Base-by-base conservation (phyloP, 2,113 vertebrate species). In the Grammomys dolichurus region DNA sequence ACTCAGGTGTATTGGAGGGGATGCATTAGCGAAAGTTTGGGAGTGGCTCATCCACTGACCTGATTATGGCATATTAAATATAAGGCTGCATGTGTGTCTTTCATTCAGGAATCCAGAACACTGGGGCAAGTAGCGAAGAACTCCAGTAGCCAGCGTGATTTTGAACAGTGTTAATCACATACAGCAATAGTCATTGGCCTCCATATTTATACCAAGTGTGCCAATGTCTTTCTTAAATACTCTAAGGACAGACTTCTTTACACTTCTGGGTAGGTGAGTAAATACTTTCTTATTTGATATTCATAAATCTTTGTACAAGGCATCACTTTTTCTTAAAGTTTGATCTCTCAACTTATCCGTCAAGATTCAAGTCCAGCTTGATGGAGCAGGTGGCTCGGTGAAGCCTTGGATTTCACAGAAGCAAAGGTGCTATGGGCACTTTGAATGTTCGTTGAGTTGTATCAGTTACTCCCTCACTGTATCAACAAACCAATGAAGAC, bases 71-170 rank as follows among this genome's bases (percentile, higher is more conserved):
- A 65, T 69, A 33, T 69, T 69, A 69, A 69, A 31, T 67, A 31
- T 31, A 31, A 67, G 12, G 65, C 4, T 67, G 9, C 19, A 20
- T 31, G 65, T 67, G 65, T 67, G 65, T 31, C 28, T 31, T 67
- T 67, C 65, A 67, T 67, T 67, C 13, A 12, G 1, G 28, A 67
- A 67, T 31, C 28, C 65, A 67, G 65, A 67, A 67, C 28, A 67
- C 13, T 31, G 28, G 65, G 17, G 65, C 28, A 31, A 19, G 65
- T 67, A 67, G 28, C 7, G 11, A 67, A 11, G 24, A 67, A 67
- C 12, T 67, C 10, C 1, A 67, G 12, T 28, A 4, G 65, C 28
- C 65, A 67, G 11, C 0, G 11, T 1, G 4, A 12, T 67, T 4
- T 67, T 69, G 12, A 69, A 11, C 33, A 33, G 12, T 2, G 13